Conservation (phyloP, 2,888 invertebrate genomes). For the Aromia moschata region DNA sequence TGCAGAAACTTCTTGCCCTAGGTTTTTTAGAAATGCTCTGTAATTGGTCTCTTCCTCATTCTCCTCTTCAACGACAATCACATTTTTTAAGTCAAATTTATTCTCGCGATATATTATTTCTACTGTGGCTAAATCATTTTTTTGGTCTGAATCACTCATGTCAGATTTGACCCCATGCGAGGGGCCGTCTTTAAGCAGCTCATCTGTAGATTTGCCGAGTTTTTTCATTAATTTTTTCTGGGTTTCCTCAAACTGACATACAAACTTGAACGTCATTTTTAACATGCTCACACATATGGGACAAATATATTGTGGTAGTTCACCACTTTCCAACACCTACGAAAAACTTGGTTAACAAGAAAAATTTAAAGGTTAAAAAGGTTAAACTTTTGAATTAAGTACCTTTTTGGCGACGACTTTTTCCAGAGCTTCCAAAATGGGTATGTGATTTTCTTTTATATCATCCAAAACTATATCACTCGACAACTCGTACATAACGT, state of each 20-base stretch:
- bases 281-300: conserved; percentile 35
- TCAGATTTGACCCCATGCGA: conserved; percentile 2
- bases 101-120: conserved; percentile 47
- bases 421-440: conserved; percentile 32
- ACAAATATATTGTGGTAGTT: conserved; percentile 34
- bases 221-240: conserved; percentile 19
- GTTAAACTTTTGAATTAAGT: too few species aligned
- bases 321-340: conserved; percentile 28
- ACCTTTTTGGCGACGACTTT: conserved; percentile 30
- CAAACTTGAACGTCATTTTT: conserved; percentile 33
- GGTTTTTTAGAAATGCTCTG: conserved; percentile 48
- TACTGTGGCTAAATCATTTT: conserved; percentile 33
- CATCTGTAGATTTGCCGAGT: not conserved
- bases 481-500: conserved; percentile 32
- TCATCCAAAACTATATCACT: conserved; percentile 23
- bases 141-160: conserved; percentile 3
- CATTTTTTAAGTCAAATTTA: conserved; percentile 46
- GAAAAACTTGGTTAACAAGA: too few species aligned
- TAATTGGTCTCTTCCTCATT: conserved; percentile 33
- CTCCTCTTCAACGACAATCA: conserved; percentile 46
- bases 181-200: conserved; percentile 11
- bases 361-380: too few species aligned
- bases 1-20: conserved; percentile 49
- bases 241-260: conserved; percentile 30
- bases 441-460: conserved; percentile 9